A percentile compares a stretch with the other conserved stretches of the same genome.
Conservation (phyloP, 1,140 invertebrate species). For the Caerostris darwini region DNA sequence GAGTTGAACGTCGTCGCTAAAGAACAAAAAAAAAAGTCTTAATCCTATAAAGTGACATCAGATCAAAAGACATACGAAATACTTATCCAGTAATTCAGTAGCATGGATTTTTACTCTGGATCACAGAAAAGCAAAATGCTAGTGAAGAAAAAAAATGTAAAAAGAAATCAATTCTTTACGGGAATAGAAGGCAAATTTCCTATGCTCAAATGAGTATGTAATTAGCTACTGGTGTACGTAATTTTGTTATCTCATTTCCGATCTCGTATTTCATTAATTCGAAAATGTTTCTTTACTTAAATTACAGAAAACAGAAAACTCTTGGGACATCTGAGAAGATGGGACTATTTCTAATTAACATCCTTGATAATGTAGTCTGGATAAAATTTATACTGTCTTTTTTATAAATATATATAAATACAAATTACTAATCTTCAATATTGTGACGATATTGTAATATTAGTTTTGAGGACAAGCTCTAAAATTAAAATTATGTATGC, state of each 20-base stretch:
- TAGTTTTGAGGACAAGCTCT: background rate
- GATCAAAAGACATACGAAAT: conserved; percentile 71
- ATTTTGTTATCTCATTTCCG: conserved; percentile 70
- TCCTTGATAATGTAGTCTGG: background rate
- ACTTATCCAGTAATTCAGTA: conserved; percentile 57
- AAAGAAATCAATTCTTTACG: conserved; percentile 55
- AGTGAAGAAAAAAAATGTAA: background rate
- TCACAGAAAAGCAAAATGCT: background rate
- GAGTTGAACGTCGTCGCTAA: conserved; percentile 48
- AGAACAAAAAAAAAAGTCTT: conserved; percentile 44
- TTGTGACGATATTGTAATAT: background rate
- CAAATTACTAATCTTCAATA: background rate
- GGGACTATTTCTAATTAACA: conserved; percentile 23
- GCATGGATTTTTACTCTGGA: conserved; percentile 49
- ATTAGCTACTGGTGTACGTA: conserved; percentile 59
- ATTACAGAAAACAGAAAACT: background rate
- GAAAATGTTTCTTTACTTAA: conserved; percentile 26
- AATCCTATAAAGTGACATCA: conserved; percentile 74
- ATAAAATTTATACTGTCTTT: conserved; percentile 41
- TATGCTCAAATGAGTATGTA: conserved; percentile 21
- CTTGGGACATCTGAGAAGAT: background rate
- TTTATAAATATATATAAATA: background rate
- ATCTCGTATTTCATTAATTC: conserved; percentile 71
- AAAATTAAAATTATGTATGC: background rate
- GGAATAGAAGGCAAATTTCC: conserved; percentile 14